Percentiles rank a stretch among this genome's conserved stretches.
Conservation (phyloP, 2,888 invertebrate species). For the Drosophila glabriapex region DNA sequence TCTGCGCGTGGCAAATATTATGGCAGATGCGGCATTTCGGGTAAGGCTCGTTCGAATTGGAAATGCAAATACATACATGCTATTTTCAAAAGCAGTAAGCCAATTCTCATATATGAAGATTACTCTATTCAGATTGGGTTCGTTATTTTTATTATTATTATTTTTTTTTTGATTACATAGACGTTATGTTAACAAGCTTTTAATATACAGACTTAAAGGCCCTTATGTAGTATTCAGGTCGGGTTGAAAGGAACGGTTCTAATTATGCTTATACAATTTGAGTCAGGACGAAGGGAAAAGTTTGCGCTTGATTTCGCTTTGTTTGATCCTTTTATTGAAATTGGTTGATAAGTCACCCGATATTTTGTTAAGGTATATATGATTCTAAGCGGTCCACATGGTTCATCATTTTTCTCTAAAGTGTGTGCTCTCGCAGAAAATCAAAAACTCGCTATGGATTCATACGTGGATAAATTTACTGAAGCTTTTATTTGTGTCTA, state of each 20-base stretch:
- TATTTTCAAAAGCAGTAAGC: background rate
- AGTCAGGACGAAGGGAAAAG: background rate
- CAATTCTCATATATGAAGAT: conserved; percentile 14
- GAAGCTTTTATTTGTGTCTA: background rate
- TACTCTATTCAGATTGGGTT: conserved; percentile 4
- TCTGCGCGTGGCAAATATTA: conserved; percentile 29
- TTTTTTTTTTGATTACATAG: background rate
- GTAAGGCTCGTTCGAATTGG: conserved; percentile 10
- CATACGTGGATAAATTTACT: background rate
- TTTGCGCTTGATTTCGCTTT: background rate
- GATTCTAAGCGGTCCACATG: background rate
- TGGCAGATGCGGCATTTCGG: conserved; percentile 21
- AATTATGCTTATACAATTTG: background rate
- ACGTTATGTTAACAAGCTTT: conserved; percentile 16
- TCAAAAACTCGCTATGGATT: background rate
- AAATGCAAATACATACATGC: conserved; percentile 10
- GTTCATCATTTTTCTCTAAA: background rate
- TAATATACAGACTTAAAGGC: background rate
- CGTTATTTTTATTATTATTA: background rate
- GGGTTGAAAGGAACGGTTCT: background rate
- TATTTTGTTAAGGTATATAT: background rate
- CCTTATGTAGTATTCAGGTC: background rate
- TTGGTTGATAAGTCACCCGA: background rate
- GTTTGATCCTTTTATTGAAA: background rate
- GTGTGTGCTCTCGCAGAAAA: background rate